Evolutionary conservation across 2,113 vertebrate species (phyloP).

Genomic region (Perccottus glenii): DNA sequence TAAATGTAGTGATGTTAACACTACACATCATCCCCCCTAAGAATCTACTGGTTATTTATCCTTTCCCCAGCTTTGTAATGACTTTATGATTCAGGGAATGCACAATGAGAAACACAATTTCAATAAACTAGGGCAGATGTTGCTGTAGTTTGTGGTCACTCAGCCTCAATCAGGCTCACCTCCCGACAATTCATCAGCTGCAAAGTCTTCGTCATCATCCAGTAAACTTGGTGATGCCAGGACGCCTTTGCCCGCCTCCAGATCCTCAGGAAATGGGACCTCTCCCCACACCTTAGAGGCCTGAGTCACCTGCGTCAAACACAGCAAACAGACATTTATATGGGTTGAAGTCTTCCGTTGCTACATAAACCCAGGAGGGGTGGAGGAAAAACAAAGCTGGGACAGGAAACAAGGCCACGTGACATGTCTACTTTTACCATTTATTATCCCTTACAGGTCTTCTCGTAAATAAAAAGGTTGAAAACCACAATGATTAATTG

Average conservation of each 20-base stretch:
- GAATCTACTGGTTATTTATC: background rate
- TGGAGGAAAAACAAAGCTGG: slow-evolving; percentile 48
- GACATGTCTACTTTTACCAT: slow-evolving; percentile 60
- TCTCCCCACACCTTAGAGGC: slow-evolving; percentile 83
- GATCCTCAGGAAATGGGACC: slow-evolving; percentile 77
- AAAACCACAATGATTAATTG: background rate
- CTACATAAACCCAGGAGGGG: slow-evolving; percentile 41
- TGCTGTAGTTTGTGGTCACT: slow-evolving; percentile 31
- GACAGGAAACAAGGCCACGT: slow-evolving; percentile 51
- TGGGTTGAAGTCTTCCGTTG: slow-evolving; percentile 57
- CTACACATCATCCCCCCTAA: too few relatives aligned
- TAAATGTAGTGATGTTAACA: too few relatives aligned
- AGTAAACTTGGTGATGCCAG: slow-evolving; percentile 59
- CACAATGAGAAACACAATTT: slow-evolving; percentile 29
- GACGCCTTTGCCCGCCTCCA: slow-evolving; percentile 64
- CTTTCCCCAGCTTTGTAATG: background rate
- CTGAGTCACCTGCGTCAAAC: slow-evolving; percentile 72
- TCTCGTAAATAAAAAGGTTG: slow-evolving; percentile 38
- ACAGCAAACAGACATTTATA: slow-evolving; percentile 59
- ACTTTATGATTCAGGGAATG: slow-evolving; percentile 25
- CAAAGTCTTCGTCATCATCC: slow-evolving; percentile 81
- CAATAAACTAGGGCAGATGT: slow-evolving; percentile 55
- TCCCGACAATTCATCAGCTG: slow-evolving; percentile 78
- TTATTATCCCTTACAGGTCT: slow-evolving; percentile 44
- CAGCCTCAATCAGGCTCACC: slow-evolving; percentile 57